Evolutionary conservation across 2,113 vertebrate species (phyloP), one percentile per base, ranked within the genome.

Genomic region (Bubo scandiacus): DNA sequence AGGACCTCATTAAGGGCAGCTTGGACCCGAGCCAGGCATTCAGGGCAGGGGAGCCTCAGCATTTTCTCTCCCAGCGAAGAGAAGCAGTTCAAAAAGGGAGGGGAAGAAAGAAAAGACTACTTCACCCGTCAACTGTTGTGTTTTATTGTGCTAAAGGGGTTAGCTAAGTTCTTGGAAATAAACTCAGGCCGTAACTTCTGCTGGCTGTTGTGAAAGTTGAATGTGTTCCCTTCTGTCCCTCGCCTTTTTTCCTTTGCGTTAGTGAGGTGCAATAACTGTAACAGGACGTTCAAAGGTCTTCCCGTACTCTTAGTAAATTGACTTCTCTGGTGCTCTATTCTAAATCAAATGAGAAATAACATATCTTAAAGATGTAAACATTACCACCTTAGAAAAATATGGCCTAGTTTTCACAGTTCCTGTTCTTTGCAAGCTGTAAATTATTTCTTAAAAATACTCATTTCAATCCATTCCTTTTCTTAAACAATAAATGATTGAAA

Each of bases 21-120:
- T 55, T 97, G 97, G 95, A 81, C 49, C 73, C 3, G 15, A 26
- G 97, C 96, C 97, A 97, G 95, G 73, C 82, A 36, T 55, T 96
- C 30, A 75, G 79, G 86, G 92, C 63, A 27, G 58, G 25, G 75
- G 75, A 93, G 91, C 79, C 86, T 10, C 40, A 4, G 90, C 32
- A 3, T 36, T 81, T 94, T 80, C 82, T 85, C 84, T 95, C 72
- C 92, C 59, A 30, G 74, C 22, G 3, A 80, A n/a, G 47, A 66
- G 57, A 71, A 88, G 90, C 74, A 2, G 15, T 11, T 85, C 32
- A 38, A 19, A 86, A 68, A 81, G 77, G 70, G 72, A 42, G 42
- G 38, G 86, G 19, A 40, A 67, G 61, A 36, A 86, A 57, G 81
- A 74, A 90, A 91, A 73, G 80, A 1, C 36, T 20, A 83, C 95